phyloP scores from a whole-genome alignment of 1,140 invertebrate species.

The Tribolium madens region DNA sequence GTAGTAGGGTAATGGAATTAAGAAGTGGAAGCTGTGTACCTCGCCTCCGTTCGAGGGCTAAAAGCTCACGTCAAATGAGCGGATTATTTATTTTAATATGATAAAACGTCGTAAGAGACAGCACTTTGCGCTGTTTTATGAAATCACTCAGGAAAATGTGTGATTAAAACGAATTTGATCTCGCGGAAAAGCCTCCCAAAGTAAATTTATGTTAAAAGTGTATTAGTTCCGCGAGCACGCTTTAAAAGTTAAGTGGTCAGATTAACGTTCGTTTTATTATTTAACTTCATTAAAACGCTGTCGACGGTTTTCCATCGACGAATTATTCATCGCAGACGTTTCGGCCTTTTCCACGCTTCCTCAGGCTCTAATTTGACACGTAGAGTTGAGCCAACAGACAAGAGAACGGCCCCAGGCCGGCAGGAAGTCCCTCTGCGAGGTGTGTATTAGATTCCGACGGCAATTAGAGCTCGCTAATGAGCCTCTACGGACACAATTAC shows the following conservation, averaged over 20 bases:
- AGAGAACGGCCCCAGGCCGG: constrained; percentile 32
- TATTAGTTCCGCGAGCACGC: constrained; percentile 47
- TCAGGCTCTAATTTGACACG: constrained; percentile 23
- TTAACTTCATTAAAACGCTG: constrained; percentile 43
- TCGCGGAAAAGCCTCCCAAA: constrained; percentile 55
- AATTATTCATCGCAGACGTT: constrained; percentile 17
- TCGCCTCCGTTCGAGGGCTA: constrained; percentile 27
- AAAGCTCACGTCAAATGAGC: constrained; percentile 55
- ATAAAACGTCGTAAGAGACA: constrained; percentile 56
- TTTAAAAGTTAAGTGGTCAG: constrained; percentile 54
- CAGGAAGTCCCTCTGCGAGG: constrained; percentile 53
- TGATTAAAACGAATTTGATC: constrained; percentile 61
- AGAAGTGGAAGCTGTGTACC: not conserved
- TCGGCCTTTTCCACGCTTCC: not conserved
- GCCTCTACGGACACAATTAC: constrained; percentile 61
- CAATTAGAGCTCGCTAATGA: constrained; percentile 61
- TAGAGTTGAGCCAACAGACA: constrained; percentile 21
- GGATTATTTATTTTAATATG: constrained; percentile 59
- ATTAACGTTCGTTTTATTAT: constrained; percentile 53
- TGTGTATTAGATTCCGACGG: constrained; percentile 61
- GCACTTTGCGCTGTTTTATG: constrained; percentile 55
- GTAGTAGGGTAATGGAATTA: not conserved
- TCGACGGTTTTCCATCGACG: constrained; percentile 24
- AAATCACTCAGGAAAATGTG: constrained; percentile 55
- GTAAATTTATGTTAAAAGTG: constrained; percentile 58